A percentile compares a stretch with the other conserved stretches of the same genome.
Conservation (phyloP, 2,888 invertebrate species). For the Amphipoea lucens region DNA sequence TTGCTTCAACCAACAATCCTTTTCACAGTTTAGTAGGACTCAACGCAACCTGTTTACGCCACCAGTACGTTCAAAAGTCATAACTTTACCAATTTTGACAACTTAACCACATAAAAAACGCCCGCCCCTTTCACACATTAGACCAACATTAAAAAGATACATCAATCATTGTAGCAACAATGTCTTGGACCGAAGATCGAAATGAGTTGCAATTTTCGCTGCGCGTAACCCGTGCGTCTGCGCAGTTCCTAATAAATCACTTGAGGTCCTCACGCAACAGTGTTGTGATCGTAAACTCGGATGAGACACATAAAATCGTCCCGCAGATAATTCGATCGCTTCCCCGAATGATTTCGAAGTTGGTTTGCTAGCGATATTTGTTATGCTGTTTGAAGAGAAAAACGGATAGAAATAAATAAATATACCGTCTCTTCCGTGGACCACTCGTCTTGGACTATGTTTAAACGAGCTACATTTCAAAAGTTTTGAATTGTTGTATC, state of each 20-base stretch:
- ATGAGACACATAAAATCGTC: constrained; percentile 78
- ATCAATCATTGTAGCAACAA: constrained; percentile 66
- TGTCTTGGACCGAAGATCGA: constrained; percentile 62
- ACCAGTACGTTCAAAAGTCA: constrained; percentile 30
- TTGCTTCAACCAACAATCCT: not conserved
- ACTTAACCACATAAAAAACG: constrained; percentile 38
- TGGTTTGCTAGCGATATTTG: constrained; percentile 37
- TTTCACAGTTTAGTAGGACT: constrained; percentile 2
- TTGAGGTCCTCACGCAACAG: constrained; percentile 73
- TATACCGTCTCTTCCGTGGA: not conserved
- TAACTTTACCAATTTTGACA: constrained; percentile 34
- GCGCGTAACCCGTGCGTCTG: constrained; percentile 64
- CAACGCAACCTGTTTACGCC: constrained; percentile 12
- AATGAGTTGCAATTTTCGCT: constrained; percentile 79
- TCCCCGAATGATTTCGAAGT: constrained; percentile 78
- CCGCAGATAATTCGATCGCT: constrained; percentile 84
- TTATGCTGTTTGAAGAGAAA: constrained; percentile 5
- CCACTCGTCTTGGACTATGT: not conserved
- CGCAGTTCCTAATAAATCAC: constrained; percentile 66
- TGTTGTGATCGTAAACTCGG: constrained; percentile 69
- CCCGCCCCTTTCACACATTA: constrained; percentile 63
- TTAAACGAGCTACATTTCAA: no score
- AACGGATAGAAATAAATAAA: constrained; percentile 7
- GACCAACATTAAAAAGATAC: constrained; percentile 61
- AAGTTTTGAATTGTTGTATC: not conserved